Percentiles rank a stretch among this genome's conserved stretches.
phyloP scores from a whole-genome alignment of 2,888 invertebrate genomes.

The Drosophila atripex region DNA sequence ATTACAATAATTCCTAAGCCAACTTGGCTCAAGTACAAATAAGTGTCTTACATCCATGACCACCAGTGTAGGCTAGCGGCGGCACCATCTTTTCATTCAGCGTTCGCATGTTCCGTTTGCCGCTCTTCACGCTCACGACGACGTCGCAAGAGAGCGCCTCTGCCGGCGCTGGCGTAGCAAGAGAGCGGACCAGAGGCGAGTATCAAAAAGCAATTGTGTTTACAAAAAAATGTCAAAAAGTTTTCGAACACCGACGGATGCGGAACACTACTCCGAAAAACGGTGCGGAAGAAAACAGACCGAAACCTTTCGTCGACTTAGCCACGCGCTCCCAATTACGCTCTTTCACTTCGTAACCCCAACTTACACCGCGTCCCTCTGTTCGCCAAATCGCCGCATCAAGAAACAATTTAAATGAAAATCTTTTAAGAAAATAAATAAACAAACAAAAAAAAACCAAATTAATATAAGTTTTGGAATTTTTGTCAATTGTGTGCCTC shows the following conservation, averaged over 20 bases:
- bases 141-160: neutral
- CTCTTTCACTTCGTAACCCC: slow-evolving; percentile 1
- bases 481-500: slow-evolving; percentile 63
- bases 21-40: too few relatives aligned
- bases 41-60: too few relatives aligned
- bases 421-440: slow-evolving; percentile 27
- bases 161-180: neutral
- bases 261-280: slow-evolving; percentile 5
- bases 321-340: slow-evolving; percentile 20
- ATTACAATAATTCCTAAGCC: too few relatives aligned
- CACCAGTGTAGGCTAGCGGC: neutral
- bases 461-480: slow-evolving; percentile 23
- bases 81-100: slow-evolving; percentile 11
- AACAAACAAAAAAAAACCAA: slow-evolving; percentile 3
- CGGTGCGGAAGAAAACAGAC: slow-evolving; percentile 4
- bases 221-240: slow-evolving; percentile 5
- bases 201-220: slow-evolving; percentile 9
- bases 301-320: slow-evolving; percentile 23
- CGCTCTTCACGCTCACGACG: neutral
- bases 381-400: slow-evolving; percentile 2
- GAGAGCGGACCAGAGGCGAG: slow-evolving; percentile 5
- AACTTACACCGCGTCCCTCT: neutral
- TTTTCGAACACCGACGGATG: slow-evolving; percentile 4
- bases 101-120: neutral
- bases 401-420: slow-evolving; percentile 18